Conservation (phyloP, 2,888 invertebrate species). For the Craniophora ligustri region DNA sequence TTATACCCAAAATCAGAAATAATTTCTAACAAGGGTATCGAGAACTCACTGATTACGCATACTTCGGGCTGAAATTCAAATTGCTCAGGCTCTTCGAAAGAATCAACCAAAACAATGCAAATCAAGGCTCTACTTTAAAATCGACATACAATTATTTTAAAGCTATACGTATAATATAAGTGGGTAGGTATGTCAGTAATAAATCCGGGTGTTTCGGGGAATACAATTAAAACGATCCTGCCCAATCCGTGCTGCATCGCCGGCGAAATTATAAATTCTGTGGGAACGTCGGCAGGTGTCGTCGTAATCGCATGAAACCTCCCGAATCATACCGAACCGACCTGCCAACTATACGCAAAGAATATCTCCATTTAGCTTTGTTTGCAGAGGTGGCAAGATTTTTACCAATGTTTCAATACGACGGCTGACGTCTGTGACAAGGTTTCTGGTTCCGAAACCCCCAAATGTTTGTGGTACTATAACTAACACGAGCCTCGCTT, state of each 20-base stretch:
- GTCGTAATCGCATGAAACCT: constrained; percentile 81
- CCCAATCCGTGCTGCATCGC: constrained; percentile 71
- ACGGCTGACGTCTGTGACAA: too few species aligned
- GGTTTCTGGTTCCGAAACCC: too few species aligned
- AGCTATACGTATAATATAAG: constrained; percentile 48
- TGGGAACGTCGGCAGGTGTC: constrained; percentile 85
- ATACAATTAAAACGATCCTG: constrained; percentile 83
- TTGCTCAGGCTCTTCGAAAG: constrained; percentile 14
- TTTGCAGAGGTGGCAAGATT: constrained; percentile 21
- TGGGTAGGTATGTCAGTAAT: constrained; percentile 63
- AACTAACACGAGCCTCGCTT: too few species aligned
- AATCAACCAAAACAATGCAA: constrained; percentile 53
- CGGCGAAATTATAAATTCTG: constrained; percentile 82
- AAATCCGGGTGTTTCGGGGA: constrained; percentile 81
- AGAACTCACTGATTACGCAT: too few species aligned
- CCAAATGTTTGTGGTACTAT: too few species aligned
- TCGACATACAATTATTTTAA: constrained; percentile 44
- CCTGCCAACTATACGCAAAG: constrained; percentile 63
- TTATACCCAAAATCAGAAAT: too few species aligned
- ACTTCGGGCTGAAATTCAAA: too few species aligned
- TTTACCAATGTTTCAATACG: background rate
- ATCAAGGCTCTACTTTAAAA: constrained; percentile 51
- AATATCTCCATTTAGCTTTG: constrained; percentile 21
- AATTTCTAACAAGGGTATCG: too few species aligned
- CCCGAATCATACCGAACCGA: constrained; percentile 74